These are phyloP conservation scores for Lochmaea crataegi DNA, from an alignment of 2,888 invertebrate genomes.

Conservation along the genomic window DNA sequence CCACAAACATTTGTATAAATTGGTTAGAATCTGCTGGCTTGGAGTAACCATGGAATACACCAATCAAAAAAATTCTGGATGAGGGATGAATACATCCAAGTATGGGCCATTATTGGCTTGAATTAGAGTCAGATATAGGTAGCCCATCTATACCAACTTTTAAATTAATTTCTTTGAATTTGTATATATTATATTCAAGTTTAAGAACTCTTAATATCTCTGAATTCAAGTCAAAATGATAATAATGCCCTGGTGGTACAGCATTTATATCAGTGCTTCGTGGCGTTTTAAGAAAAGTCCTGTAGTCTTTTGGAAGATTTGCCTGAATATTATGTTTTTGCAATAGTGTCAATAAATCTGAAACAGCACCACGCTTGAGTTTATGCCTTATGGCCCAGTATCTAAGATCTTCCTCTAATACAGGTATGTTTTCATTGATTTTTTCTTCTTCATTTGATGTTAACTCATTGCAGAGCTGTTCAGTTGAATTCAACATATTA, in stretches of 20 bases:
- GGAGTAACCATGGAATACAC: conserved; percentile 17
- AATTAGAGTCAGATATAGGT: conserved; percentile 19
- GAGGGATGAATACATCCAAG: conserved; percentile 18
- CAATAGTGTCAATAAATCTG: conserved; percentile 23
- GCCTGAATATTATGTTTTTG: conserved; percentile 18
- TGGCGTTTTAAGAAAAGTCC: conserved; percentile 18
- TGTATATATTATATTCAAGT: conserved; percentile 17
- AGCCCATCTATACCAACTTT: conserved; percentile 20
- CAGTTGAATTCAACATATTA: too few relatives aligned
- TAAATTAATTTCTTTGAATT: conserved; percentile 14
- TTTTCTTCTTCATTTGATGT: conserved; percentile 16
- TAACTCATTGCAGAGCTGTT: too few relatives aligned
- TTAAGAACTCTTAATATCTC: conserved; percentile 20
- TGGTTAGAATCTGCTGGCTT: conserved; percentile 20
- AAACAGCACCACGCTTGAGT: conserved; percentile 22
- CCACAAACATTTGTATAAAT: conserved; percentile 21
- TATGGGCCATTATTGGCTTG: conserved; percentile 20
- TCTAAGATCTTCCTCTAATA: conserved; percentile 22
- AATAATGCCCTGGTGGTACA: conserved; percentile 19
- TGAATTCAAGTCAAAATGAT: conserved; percentile 20
- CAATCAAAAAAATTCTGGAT: conserved; percentile 19
- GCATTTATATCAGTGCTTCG: conserved; percentile 18
- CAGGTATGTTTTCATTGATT: conserved; percentile 15
- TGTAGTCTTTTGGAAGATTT: conserved; percentile 19
- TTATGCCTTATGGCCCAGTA: conserved; percentile 20